Percentiles rank a stretch among this genome's conserved stretches.
Conservation (phyloP, 2,888 invertebrate species). For the Mechanitis messenoides region DNA sequence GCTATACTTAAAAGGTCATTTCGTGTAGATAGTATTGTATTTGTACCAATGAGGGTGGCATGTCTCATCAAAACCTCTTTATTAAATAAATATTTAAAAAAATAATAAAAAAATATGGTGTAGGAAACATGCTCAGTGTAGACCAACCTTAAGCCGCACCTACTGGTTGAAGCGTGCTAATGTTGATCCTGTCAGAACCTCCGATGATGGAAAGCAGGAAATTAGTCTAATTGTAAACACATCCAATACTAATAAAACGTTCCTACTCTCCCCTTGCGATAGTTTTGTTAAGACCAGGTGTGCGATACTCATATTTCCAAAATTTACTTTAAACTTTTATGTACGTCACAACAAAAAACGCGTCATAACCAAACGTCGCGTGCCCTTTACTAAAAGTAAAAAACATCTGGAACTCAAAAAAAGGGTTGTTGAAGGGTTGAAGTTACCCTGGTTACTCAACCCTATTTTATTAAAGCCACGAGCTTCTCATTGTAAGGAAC, state of each 20-base stretch:
- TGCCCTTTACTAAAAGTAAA: conserved; percentile 56
- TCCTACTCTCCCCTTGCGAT: conserved; percentile 9
- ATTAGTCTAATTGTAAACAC: conserved; percentile 19
- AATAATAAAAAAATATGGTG: too few species aligned
- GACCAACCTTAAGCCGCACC: conserved; percentile 20
- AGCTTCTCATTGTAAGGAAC: conserved; percentile 34
- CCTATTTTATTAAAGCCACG: conserved; percentile 46
- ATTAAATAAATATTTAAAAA: too few species aligned
- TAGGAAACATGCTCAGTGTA: background rate
- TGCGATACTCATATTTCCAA: conserved; percentile 6
- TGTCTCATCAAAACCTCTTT: too few species aligned
- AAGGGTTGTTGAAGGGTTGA: conserved; percentile 70
- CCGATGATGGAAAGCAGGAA: conserved; percentile 13
- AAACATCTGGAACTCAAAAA: conserved; percentile 56
- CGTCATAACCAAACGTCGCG: conserved; percentile 51
- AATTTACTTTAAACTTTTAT: conserved; percentile 11
- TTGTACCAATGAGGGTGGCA: too few species aligned
- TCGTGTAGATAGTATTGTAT: too few species aligned
- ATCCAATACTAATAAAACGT: conserved; percentile 10
- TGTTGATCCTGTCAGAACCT: conserved; percentile 16
- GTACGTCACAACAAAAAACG: conserved; percentile 40
- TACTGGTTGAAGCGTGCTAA: conserved; percentile 13
- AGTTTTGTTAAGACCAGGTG: conserved; percentile 18
- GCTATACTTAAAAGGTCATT: too few species aligned
- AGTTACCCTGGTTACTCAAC: conserved; percentile 31